phyloP scores from a whole-genome alignment of 2,113 vertebrate genomes.

The Dasyprocta punctata region DNA sequence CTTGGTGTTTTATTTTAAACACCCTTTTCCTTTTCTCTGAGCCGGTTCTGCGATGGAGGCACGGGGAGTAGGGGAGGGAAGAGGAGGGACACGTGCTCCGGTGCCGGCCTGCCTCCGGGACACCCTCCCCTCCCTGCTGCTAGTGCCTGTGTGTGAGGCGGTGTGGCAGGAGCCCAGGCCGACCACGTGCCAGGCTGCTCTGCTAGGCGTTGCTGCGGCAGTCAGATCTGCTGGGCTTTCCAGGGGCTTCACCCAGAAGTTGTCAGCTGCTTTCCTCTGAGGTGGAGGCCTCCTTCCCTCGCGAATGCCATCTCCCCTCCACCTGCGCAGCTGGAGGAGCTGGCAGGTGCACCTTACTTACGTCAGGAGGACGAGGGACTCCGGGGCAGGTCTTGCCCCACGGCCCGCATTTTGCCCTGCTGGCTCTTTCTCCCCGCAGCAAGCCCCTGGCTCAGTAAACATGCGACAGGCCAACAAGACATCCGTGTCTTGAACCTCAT shows the following conservation, averaged over 20 bases:
- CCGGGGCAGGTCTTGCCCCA: background rate
- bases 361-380: background rate
- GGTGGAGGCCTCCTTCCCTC: background rate
- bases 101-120: rapidly evolving
- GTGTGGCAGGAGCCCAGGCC: rapidly evolving
- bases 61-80: too few relatives aligned
- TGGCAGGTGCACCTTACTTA: background rate
- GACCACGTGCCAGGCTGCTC: background rate
- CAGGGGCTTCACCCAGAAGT: background rate
- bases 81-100: background rate
- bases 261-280: background rate
- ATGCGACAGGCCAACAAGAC: rapidly evolving
- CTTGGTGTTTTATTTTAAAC: background rate
- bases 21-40: background rate
- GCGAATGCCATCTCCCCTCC: background rate
- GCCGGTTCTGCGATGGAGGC: background rate
- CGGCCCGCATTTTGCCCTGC: background rate
- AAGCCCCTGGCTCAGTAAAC: background rate
- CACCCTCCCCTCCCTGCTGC: background rate
- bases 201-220: rapidly evolving
- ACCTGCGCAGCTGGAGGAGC: background rate
- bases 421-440: background rate
- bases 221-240: background rate
- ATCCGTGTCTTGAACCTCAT: background rate
- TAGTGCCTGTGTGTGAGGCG: background rate